phyloP scores from a whole-genome alignment of 1,140 invertebrate species.

The Dreissena rostriformis region DNA sequence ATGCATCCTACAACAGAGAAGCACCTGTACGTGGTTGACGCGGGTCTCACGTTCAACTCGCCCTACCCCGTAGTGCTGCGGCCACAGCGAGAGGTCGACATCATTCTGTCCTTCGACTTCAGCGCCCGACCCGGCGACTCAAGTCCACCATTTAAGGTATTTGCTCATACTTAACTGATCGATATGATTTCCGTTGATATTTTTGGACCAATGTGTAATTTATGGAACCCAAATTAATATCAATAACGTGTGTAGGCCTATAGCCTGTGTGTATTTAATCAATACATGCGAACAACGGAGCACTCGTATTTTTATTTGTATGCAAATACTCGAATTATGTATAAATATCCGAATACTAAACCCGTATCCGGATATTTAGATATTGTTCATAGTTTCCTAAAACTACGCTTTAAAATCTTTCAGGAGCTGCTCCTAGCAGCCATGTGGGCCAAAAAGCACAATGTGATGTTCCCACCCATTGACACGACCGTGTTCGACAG shows the following conservation, averaged over 20 bases:
- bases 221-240: no score
- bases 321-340: no score
- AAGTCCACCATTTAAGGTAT: constrained; percentile 81
- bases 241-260: no score
- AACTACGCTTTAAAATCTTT: background rate
- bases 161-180: no score
- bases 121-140: constrained; percentile 81
- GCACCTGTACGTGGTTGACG: constrained; percentile 82
- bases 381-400: no score
- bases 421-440: constrained; percentile 82
- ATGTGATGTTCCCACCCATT: constrained; percentile 82
- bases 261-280: no score
- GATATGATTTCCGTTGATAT: no score
- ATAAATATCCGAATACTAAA: no score
- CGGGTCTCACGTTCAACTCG: constrained; percentile 83
- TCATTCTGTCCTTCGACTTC: constrained; percentile 83
- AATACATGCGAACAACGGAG: no score
- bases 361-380: no score
- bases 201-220: no score
- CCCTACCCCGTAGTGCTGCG: constrained; percentile 82
- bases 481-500: constrained; percentile 77
- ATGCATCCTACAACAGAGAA: constrained; percentile 81
- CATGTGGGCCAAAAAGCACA: constrained; percentile 82
- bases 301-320: no score
- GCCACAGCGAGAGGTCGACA: constrained; percentile 81